These are phyloP conservation scores for Nestor notabilis DNA, from an alignment of 2,113 vertebrate genomes.

Conservation along the genomic window DNA sequence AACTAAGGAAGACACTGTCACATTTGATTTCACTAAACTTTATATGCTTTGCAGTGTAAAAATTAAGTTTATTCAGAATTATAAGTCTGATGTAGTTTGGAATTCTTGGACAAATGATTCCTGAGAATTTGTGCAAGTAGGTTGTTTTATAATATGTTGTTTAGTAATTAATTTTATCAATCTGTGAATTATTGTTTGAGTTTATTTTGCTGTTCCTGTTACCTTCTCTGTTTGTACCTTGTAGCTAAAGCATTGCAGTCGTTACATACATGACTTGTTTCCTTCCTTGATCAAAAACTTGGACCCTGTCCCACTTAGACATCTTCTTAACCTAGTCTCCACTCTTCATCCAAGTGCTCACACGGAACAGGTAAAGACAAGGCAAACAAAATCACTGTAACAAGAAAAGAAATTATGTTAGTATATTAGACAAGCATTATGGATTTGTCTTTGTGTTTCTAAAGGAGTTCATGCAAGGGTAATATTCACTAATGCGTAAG, in stretches of 20 bases:
- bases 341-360: slow-evolving; percentile 95
- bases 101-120: background rate
- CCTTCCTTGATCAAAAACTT: slow-evolving; percentile 98
- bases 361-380: slow-evolving; percentile 91
- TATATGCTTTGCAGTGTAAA: background rate
- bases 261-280: slow-evolving; percentile 98
- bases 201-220: background rate
- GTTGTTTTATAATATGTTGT: background rate
- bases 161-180: background rate
- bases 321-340: slow-evolving; percentile 96
- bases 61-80: background rate
- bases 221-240: slow-evolving; percentile 2
- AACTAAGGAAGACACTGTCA: background rate
- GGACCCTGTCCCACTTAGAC: slow-evolving; percentile 95
- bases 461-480: background rate
- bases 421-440: background rate
- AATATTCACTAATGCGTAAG: background rate
- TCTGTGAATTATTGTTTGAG: background rate
- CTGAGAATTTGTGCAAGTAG: background rate
- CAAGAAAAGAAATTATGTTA: background rate
- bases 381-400: background rate
- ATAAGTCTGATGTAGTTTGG: background rate
- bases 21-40: background rate
- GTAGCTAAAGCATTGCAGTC: slow-evolving; percentile 97
- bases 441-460: background rate